Percentiles rank a stretch among this genome's conserved stretches.
Conservation (phyloP, 1,140 invertebrate genomes). For the Zaprionus vittiger region DNA sequence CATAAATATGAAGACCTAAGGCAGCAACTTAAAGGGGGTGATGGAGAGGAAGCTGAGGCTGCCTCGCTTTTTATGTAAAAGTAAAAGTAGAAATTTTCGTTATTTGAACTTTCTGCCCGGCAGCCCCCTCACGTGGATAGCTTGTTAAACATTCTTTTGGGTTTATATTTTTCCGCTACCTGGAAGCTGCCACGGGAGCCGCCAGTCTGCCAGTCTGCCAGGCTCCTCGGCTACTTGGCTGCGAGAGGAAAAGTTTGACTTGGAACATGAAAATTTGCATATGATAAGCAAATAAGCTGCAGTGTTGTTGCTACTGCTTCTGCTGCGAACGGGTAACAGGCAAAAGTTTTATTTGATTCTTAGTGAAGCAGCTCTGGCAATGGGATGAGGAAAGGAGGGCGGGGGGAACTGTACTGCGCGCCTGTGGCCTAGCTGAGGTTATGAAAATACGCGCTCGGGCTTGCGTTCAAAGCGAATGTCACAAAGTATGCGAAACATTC, state of each 20-base stretch:
- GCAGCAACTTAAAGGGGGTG: background rate
- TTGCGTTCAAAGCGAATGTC: conserved; percentile 43
- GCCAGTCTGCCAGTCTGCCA: conserved; percentile 4
- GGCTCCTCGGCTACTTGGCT: conserved; percentile 1
- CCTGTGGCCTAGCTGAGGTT: conserved; percentile 62
- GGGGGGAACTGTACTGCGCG: conserved; percentile 25
- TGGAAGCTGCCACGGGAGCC: background rate
- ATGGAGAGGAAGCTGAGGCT: conserved; percentile 4
- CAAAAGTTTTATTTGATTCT: conserved; percentile 82
- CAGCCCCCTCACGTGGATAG: conserved; percentile 70
- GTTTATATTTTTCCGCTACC: conserved; percentile 38
- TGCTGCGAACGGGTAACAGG: conserved; percentile 60
- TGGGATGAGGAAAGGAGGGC: conserved; percentile 11
- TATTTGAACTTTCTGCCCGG: conserved; percentile 78
- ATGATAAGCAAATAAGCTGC: conserved; percentile 81
- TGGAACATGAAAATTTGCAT: conserved; percentile 80
- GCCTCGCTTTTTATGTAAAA: conserved; percentile 50
- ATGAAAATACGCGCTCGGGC: conserved; percentile 58
- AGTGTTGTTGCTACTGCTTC: conserved; percentile 40
- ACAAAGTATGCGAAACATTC: conserved; percentile 74
- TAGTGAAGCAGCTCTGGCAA: conserved; percentile 33
- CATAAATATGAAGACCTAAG: conserved; percentile 20
- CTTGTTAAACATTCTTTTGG: conserved; percentile 80
- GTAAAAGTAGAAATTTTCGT: conserved; percentile 74
- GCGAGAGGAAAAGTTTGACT: conserved; percentile 67